These are phyloP conservation scores for Zaprionus africanus DNA, from an alignment of 1,140 invertebrate genomes.

Conservation along the genomic window DNA sequence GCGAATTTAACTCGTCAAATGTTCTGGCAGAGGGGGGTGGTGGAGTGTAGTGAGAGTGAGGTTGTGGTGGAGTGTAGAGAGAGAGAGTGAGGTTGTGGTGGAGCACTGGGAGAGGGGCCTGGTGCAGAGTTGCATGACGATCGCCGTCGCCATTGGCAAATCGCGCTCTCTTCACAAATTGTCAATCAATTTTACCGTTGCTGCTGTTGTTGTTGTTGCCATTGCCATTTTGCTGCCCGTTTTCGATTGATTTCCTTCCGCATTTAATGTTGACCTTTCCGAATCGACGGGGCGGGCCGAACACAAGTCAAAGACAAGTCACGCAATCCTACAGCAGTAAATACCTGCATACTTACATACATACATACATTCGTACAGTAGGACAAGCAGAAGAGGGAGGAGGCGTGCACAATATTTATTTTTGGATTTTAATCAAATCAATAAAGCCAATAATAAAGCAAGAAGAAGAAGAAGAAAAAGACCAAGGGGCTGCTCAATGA, in stretches of 20 bases:
- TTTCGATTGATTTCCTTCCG: conserved; percentile 67
- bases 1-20: conserved; percentile 32
- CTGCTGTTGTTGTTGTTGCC: conserved; percentile 11
- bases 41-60: too few relatives aligned
- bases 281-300: conserved; percentile 7
- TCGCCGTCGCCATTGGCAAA: conserved; percentile 47
- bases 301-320: conserved; percentile 62
- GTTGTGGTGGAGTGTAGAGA: not conserved
- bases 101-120: not conserved
- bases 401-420: conserved; percentile 74
- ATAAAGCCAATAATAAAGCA: conserved; percentile 46
- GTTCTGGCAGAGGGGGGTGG: not conserved
- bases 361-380: conserved; percentile 4
- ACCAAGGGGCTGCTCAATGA: not conserved
- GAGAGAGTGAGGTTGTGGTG: not conserved
- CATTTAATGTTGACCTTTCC: conserved; percentile 64
- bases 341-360: conserved; percentile 24
- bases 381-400: conserved; percentile 16
- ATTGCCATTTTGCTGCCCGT: conserved; percentile 23
- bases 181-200: conserved; percentile 64
- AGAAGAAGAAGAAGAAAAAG: not conserved
- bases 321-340: conserved; percentile 50
- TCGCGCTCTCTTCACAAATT: conserved; percentile 44
- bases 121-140: conserved; percentile 43
- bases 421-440: conserved; percentile 78